A percentile compares a stretch with the other conserved stretches of the same genome.
These are phyloP conservation scores for Nyctereutes procyonoides DNA, from an alignment of 2,113 vertebrate species.

Conservation along the genomic window DNA sequence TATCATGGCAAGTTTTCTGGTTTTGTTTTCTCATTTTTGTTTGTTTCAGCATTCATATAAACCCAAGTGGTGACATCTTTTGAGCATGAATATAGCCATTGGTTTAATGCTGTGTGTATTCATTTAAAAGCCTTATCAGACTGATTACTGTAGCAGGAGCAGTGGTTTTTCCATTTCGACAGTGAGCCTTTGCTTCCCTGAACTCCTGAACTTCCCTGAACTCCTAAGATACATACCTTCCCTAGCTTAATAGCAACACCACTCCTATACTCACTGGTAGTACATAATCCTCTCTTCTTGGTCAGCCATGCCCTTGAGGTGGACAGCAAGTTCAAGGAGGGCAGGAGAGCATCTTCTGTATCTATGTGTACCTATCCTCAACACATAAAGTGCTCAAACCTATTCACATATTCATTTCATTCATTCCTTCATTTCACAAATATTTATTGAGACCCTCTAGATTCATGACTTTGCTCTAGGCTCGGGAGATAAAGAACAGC, in stretches of 20 bases:
- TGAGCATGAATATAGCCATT: no score
- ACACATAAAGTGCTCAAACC: no score
- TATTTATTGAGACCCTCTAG: background rate
- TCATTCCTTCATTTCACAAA: background rate
- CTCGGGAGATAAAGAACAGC: background rate
- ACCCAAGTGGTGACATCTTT: background rate
- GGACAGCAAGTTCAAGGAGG: background rate
- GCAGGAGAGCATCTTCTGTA: background rate
- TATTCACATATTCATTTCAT: background rate
- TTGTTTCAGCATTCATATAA: background rate
- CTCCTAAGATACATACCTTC: background rate
- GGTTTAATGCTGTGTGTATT: background rate
- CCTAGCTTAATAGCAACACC: background rate
- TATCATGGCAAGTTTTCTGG: background rate
- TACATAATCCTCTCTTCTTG: background rate
- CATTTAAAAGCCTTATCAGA: background rate
- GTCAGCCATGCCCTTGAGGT: background rate
- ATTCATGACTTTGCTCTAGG: background rate
- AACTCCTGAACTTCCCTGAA: background rate
- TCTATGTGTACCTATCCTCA: background rate
- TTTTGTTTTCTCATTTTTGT: background rate
- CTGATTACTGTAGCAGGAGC: background rate
- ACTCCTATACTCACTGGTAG: fast-evolving
- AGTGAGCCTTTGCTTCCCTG: background rate
- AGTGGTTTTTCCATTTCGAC: background rate